phyloP scores from a whole-genome alignment of 2,113 vertebrate genomes.

The Tupaia tana region DNA sequence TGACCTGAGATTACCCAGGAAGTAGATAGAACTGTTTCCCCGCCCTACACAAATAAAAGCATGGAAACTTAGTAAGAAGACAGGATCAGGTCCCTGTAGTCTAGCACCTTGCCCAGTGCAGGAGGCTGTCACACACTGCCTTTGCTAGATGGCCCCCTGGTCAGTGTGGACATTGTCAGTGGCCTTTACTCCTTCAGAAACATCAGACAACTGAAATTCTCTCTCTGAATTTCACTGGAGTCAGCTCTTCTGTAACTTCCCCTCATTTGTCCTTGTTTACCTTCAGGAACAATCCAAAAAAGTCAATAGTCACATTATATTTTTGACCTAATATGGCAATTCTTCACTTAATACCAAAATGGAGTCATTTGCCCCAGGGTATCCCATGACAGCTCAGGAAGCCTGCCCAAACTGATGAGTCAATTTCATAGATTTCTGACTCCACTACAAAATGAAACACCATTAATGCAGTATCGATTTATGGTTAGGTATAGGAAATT shows the following conservation, averaged over 20 bases:
- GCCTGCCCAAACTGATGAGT: not conserved
- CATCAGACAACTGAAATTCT: not conserved
- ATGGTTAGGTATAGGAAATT: not conserved
- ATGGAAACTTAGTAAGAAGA: not conserved
- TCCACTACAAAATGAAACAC: not conserved
- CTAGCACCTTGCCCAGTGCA: not conserved
- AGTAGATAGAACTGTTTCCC: conserved; percentile 39
- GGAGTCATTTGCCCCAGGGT: not conserved
- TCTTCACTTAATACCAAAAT: conserved; percentile 24
- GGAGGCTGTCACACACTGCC: not conserved
- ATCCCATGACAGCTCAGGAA: not conserved
- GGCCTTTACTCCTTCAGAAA: not conserved
- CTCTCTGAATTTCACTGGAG: not conserved
- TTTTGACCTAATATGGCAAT: not conserved
- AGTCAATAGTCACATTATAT: not conserved
- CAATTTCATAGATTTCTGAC: not conserved
- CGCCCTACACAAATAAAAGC: not conserved
- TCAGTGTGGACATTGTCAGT: not conserved
- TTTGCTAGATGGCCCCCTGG: not conserved
- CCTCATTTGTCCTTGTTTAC: conserved; percentile 9
- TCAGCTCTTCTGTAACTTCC: not conserved
- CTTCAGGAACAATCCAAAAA: not conserved
- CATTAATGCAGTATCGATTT: not conserved
- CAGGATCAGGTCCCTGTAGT: not conserved
- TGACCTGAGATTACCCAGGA: conserved; percentile 74